A percentile compares a stretch with the other conserved stretches of the same genome.
These are phyloP conservation scores for Nyctalus aviator DNA, from an alignment of 2,797 vertebrate species.

Conservation along the genomic window DNA sequence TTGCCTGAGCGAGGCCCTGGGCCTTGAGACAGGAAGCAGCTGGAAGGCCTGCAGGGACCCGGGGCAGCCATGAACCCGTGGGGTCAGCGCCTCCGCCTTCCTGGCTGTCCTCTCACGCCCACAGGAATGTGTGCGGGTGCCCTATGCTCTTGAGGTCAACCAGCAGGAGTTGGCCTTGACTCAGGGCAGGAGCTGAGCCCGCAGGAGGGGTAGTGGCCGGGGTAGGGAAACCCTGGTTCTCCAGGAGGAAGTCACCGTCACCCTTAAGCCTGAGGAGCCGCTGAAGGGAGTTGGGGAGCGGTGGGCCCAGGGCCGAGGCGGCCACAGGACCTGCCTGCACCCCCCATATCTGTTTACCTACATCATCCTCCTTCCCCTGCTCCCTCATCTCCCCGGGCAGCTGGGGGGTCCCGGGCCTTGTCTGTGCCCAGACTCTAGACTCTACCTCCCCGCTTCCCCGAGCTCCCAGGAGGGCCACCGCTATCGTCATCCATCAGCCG, in stretches of 20 bases:
- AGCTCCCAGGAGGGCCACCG: no score
- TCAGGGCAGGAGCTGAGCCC: background rate
- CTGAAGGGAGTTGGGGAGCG: background rate
- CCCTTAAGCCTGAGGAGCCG: background rate
- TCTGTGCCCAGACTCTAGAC: background rate
- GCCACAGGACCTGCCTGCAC: background rate
- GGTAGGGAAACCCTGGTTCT: no score
- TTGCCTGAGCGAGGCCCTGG: conserved; percentile 67
- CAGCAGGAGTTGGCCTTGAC: background rate
- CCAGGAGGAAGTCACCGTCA: background rate
- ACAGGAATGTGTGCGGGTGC: background rate
- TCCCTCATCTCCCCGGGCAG: background rate
- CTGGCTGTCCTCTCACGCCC: background rate
- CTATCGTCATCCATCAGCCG: background rate
- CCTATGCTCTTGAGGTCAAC: background rate
- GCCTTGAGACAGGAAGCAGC: conserved; percentile 72
- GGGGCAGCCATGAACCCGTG: conserved; percentile 36
- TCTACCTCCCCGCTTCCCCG: background rate
- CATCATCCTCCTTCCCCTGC: background rate
- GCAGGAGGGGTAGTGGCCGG: background rate
- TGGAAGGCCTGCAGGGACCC: conserved; percentile 73
- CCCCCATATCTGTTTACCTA: background rate
- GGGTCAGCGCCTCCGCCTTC: background rate
- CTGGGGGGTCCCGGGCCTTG: background rate
- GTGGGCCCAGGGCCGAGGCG: background rate